A percentile compares a stretch with the other conserved stretches of the same genome.
phyloP scores from a whole-genome alignment of 2,888 invertebrate genomes.

The Pelosia muscerda region DNA sequence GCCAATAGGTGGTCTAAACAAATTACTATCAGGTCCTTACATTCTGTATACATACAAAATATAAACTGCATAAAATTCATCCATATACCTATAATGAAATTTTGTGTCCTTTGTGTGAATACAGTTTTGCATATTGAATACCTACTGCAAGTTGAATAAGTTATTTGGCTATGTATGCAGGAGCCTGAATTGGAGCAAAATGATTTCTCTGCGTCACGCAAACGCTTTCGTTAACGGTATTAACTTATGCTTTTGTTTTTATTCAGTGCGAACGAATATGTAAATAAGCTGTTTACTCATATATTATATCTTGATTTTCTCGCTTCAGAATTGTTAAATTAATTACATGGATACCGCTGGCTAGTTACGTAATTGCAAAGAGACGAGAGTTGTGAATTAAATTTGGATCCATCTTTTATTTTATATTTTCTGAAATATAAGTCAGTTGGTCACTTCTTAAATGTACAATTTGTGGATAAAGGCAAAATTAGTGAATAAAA shows the following conservation, averaged over 20 bases:
- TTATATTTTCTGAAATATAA: neutral
- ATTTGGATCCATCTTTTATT: neutral
- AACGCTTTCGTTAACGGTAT: no score
- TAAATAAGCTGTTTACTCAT: neutral
- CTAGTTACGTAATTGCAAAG: neutral
- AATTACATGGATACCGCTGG: neutral
- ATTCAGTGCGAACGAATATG: neutral
- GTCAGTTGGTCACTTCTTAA: no score
- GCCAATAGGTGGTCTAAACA: no score
- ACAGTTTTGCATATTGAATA: neutral
- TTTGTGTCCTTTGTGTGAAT: neutral
- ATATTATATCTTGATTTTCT: neutral
- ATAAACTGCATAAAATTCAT: neutral
- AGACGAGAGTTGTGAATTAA: neutral
- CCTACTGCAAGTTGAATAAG: neutral
- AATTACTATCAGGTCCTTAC: no score
- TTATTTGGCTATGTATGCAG: neutral
- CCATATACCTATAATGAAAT: neutral
- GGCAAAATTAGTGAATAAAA: no score
- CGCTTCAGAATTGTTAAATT: neutral
- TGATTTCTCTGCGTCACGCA: no score
- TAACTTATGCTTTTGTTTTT: neutral
- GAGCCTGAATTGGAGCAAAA: neutral
- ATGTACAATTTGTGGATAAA: no score
- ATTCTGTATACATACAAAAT: no score